Conservation (phyloP, 1,140 invertebrate species). For the Argopecten irradians region DNA sequence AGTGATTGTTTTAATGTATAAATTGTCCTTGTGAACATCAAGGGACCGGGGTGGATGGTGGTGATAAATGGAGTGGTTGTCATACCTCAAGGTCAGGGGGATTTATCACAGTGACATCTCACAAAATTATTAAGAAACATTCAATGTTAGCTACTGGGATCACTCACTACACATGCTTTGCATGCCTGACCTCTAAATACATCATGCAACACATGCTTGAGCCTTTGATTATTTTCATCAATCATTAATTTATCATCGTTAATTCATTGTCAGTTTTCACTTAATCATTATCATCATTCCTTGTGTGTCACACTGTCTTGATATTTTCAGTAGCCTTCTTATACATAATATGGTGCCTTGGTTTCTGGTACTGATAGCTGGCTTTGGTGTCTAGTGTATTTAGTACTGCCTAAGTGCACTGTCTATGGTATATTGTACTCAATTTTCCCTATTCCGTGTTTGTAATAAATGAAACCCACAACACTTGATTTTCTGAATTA, state of each 20-base stretch:
- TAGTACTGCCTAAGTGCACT: background rate
- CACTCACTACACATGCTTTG: background rate
- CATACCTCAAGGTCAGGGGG: too few relatives aligned
- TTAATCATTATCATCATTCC: background rate
- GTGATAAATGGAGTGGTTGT: too few relatives aligned
- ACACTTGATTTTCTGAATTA: too few relatives aligned
- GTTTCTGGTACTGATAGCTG: background rate
- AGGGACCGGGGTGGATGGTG: too few relatives aligned
- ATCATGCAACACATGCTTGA: background rate
- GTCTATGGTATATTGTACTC: background rate
- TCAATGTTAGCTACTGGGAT: too few relatives aligned
- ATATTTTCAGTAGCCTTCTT: background rate
- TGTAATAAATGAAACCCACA: background rate
- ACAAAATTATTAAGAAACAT: too few relatives aligned
- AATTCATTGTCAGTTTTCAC: background rate
- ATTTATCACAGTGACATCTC: too few relatives aligned
- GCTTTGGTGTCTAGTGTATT: constrained; percentile 9
- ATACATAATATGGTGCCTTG: background rate
- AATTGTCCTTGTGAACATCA: too few relatives aligned
- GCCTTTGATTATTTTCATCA: background rate
- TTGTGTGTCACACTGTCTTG: background rate
- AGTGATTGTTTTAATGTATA: too few relatives aligned
- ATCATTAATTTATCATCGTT: background rate
- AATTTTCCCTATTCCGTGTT: background rate
- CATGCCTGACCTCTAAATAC: background rate